Percentiles rank a stretch among this genome's conserved stretches.
These are phyloP conservation scores for Cecidostiba fungosa DNA, from an alignment of 2,888 invertebrate species.

Conservation along the genomic window DNA sequence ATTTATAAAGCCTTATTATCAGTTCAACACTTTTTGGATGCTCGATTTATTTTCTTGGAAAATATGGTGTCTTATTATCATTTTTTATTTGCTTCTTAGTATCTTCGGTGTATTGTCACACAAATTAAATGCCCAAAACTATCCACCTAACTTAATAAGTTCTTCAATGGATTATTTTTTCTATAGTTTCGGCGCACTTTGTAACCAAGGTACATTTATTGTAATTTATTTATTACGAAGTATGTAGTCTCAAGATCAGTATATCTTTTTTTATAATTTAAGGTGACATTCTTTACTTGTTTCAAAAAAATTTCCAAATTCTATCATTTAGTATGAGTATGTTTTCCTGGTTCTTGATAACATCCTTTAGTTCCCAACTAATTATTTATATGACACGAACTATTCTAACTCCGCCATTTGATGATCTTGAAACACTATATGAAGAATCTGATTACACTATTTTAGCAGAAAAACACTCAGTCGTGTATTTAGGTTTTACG, in stretches of 20 bases:
- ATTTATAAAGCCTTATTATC: constrained; percentile 50
- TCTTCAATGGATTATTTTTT: constrained; percentile 66
- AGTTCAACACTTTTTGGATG: constrained; percentile 66
- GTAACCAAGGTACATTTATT: constrained; percentile 65
- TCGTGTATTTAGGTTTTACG: constrained; percentile 46
- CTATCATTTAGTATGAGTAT: constrained; percentile 55
- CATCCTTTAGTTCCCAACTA: constrained; percentile 66
- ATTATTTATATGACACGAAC: constrained; percentile 65
- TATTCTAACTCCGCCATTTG: constrained; percentile 65
- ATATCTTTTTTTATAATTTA: background rate
- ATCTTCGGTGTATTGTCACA: constrained; percentile 62
- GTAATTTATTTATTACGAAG: background rate
- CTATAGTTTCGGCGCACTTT: constrained; percentile 67
- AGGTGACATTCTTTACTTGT: constrained; percentile 38
- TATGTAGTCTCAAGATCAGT: background rate
- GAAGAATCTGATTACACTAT: constrained; percentile 65
- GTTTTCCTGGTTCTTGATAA: constrained; percentile 66
- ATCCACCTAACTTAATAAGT: constrained; percentile 4
- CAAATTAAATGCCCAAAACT: background rate
- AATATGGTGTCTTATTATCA: constrained; percentile 54
- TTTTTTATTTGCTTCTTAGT: constrained; percentile 61
- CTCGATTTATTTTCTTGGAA: constrained; percentile 65
- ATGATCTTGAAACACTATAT: constrained; percentile 63
- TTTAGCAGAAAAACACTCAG: constrained; percentile 59
- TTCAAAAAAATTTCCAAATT: constrained; percentile 43